These are phyloP conservation scores for Blastobasis adustella DNA, from an alignment of 2,888 invertebrate genomes.

Conservation along the genomic window DNA sequence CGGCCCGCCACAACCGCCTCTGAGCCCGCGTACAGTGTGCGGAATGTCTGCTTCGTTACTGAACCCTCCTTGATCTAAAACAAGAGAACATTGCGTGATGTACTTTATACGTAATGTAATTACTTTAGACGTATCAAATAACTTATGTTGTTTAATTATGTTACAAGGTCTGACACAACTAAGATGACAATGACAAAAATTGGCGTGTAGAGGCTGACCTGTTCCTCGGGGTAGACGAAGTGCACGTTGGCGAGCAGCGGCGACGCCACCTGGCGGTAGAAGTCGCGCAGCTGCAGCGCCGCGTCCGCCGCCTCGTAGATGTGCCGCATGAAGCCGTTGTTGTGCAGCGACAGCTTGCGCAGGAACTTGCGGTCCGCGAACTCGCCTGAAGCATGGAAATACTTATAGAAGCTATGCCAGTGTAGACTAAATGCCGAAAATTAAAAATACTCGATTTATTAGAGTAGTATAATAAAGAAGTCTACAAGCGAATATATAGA, in stretches of 20 bases:
- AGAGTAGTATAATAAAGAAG: no score
- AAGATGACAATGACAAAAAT: no score
- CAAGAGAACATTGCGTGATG: no score
- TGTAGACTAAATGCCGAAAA: no score
- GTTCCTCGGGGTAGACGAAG: slow-evolving; percentile 67
- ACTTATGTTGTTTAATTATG: no score
- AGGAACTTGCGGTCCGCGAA: slow-evolving; percentile 80
- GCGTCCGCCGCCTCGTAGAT: slow-evolving; percentile 84
- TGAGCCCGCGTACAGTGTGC: slow-evolving; percentile 76
- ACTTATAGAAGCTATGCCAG: background rate
- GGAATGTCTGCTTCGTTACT: slow-evolving; percentile 71
- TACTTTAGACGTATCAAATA: no score
- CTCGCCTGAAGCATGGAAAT: slow-evolving; percentile 48
- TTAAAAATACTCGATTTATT: no score
- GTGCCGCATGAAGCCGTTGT: slow-evolving; percentile 79
- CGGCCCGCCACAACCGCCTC: slow-evolving; percentile 79
- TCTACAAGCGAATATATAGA: no score
- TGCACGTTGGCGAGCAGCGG: slow-evolving; percentile 79
- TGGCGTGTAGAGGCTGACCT: background rate
- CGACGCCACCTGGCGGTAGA: slow-evolving; percentile 80
- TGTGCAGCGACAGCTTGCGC: slow-evolving; percentile 77
- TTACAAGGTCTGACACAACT: no score
- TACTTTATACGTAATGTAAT: no score
- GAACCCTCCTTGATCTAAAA: slow-evolving; percentile 56
- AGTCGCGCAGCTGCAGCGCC: slow-evolving; percentile 77